Percentiles rank a stretch among this genome's conserved stretches.
Evolutionary conservation across 2,797 vertebrate species (phyloP).

Genomic region (Anguilla pacifica): DNA sequence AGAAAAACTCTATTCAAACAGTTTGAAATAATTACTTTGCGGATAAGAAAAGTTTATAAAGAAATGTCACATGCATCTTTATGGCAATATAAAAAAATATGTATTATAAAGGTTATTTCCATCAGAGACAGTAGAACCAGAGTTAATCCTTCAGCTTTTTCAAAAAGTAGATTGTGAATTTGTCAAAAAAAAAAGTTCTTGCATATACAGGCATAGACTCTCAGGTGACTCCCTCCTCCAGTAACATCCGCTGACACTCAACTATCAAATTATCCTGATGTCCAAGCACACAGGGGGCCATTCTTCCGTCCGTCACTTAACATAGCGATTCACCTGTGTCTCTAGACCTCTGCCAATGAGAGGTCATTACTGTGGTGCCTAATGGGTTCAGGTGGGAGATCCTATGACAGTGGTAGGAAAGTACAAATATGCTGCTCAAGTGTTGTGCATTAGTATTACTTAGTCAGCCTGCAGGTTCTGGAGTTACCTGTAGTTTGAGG

Average conservation of each 20-base stretch:
- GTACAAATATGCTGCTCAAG: background rate
- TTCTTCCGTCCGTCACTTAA: background rate
- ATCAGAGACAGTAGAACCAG: background rate
- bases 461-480: background rate
- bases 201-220: background rate
- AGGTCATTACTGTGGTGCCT: background rate
- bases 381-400: background rate
- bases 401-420: background rate
- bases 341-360: background rate
- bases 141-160: background rate
- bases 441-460: background rate
- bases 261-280: background rate
- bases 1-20: background rate
- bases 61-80: no score
- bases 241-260: background rate
- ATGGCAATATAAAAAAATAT: background rate
- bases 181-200: background rate
- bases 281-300: background rate
- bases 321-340: background rate
- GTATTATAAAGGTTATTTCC: background rate
- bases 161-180: background rate
- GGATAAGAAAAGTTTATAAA: no score
- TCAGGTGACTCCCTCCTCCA: background rate
- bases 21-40: background rate
- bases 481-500: constrained; percentile 74